A percentile compares a stretch with the other conserved stretches of the same genome.
Conservation (phyloP, 2,113 vertebrate species). For the Meriones unguiculatus region DNA sequence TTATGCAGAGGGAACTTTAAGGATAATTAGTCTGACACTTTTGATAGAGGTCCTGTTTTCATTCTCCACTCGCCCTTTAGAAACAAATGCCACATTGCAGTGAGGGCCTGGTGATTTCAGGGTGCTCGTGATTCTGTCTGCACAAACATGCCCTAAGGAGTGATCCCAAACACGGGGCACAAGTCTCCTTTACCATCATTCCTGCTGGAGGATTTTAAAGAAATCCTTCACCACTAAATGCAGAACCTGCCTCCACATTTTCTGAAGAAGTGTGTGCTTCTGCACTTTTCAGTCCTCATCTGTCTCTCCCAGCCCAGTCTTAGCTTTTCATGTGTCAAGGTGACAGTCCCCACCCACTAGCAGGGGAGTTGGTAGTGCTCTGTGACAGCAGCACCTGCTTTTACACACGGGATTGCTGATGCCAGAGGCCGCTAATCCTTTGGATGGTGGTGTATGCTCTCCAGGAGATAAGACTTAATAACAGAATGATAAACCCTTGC, state of each 20-base stretch:
- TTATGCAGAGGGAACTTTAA: background rate
- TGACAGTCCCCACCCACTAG: background rate
- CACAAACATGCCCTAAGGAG: background rate
- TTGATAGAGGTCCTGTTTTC: background rate
- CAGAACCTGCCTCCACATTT: background rate
- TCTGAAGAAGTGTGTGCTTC: background rate
- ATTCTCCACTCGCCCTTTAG: background rate
- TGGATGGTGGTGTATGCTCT: no score
- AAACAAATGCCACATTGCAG: background rate
- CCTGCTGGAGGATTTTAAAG: background rate
- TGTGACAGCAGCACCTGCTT: background rate
- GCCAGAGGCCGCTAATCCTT: background rate
- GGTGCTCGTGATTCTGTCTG: background rate
- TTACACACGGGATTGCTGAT: background rate
- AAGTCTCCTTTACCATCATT: background rate
- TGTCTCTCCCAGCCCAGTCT: background rate
- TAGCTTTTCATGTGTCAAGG: background rate
- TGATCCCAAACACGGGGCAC: background rate
- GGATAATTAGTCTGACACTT: background rate
- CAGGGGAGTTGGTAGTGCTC: rapidly evolving
- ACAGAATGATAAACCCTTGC: no score
- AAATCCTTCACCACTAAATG: background rate
- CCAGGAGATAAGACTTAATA: no score
- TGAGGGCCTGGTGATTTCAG: background rate
- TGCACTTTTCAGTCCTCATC: background rate